A percentile compares a stretch with the other conserved stretches of the same genome.
Conservation (phyloP, 2,797 vertebrate species). For the Sternotherus odoratus region DNA sequence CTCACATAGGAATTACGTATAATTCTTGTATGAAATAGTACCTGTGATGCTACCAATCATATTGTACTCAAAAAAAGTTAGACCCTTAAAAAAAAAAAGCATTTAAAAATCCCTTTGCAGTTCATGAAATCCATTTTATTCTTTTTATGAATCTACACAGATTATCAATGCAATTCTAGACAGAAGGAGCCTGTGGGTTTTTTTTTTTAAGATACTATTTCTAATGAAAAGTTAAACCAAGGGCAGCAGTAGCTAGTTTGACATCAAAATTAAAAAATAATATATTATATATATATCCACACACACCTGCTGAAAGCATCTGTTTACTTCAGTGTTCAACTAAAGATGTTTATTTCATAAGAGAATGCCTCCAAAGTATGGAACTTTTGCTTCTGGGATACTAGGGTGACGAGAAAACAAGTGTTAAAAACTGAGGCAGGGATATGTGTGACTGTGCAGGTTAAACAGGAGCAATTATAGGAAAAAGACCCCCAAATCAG, state of each 20-base stretch:
- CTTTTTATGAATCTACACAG: neutral
- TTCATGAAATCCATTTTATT: neutral
- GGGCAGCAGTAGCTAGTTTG: conserved; percentile 11
- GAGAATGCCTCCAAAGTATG: conserved; percentile 54
- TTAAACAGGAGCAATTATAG: too few species aligned
- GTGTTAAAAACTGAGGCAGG: too few species aligned
- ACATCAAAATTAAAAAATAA: too few species aligned
- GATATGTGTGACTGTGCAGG: too few species aligned
- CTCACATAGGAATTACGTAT: rapidly evolving
- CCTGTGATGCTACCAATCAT: neutral
- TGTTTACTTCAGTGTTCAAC: conserved; percentile 38
- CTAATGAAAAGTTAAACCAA: neutral
- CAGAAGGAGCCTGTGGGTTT: neutral
- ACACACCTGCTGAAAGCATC: conserved; percentile 47
- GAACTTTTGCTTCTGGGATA: conserved; percentile 49
- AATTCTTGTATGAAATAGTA: neutral
- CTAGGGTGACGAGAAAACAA: too few species aligned
- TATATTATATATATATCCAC: too few species aligned
- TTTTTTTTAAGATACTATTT: neutral
- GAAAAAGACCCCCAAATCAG: too few species aligned
- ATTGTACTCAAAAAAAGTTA: neutral
- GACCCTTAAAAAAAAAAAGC: neutral
- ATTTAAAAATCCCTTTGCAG: neutral
- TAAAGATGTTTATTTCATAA: conserved; percentile 49
- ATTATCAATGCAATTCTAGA: conserved; percentile 6